Evolutionary conservation across 2,888 invertebrate species (phyloP), one percentile per base, ranked within the genome.

Genomic region (Nowickia ferox): DNA sequence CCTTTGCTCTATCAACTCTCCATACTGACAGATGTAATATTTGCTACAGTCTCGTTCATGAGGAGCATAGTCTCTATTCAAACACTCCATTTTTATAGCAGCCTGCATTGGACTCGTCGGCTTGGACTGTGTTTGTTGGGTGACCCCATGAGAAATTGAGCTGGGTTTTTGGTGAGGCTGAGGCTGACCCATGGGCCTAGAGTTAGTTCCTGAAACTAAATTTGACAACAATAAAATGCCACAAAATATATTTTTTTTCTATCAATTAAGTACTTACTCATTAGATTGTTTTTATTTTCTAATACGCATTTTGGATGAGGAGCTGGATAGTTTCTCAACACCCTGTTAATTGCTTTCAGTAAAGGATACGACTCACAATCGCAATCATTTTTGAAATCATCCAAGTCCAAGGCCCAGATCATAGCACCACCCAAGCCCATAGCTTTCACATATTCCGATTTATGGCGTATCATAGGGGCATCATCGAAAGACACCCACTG

Each of bases 401-500:
- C 97, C 77, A 97, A 93, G 92, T 97, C 97, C 15, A 97, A 93
- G 0, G 97, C 96, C 97, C 97, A 98, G 30, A 97, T 95, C 97
- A 97, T 97, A 57, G 96, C 96, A 48, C 97, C 97, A 17, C 96
- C 97, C 5, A 98, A 93, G 0, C 95, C 96, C 94, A 97, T 96
- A 1, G 95, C 94, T 84, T 96, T 95, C 9, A 97, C 95, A 89
- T 96, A 97, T 89, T 97, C 96, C 4, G 97, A 95, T 90, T 98
- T 98, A 89, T 96, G 95, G 42, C 95, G 94, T 22, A 97, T 95
- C 95, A 97, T 97, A 48, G 95, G 94, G 48, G 96, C 95, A 91
- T 98, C 98, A 90, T 98, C 98, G 89, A 97, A 98, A 9, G 97
- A 97, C 9, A 98, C 98, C 98, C 98, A 98, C 90, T 98, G 98